These are phyloP conservation scores for Pelecanus crispus DNA, from an alignment of 2,113 vertebrate genomes.

Conservation along the genomic window DNA sequence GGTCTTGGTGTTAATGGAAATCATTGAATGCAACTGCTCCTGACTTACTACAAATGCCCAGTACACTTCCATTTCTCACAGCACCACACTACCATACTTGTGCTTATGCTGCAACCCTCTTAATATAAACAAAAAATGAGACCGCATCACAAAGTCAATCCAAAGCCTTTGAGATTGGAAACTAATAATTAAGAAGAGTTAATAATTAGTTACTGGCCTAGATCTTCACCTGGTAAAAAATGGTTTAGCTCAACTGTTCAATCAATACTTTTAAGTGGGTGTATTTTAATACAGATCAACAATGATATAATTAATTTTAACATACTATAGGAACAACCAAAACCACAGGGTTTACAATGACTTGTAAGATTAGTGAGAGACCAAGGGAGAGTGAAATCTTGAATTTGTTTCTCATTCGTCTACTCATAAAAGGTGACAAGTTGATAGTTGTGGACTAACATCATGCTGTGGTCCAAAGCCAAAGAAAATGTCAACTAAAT, in stretches of 20 bases:
- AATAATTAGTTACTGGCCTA: neutral
- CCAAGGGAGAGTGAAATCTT: neutral
- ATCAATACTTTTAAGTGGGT: neutral
- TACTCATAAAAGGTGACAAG: neutral
- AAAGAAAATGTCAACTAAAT: constrained; percentile 9
- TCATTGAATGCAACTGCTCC: neutral
- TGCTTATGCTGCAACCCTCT: neutral
- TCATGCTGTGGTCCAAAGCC: neutral
- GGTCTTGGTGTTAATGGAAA: neutral
- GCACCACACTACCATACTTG: neutral
- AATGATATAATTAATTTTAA: neutral
- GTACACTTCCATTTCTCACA: neutral
- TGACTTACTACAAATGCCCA: neutral
- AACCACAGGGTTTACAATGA: neutral
- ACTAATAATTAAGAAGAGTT: neutral
- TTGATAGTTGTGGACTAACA: constrained; percentile 10
- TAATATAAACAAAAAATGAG: neutral
- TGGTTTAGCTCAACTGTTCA: neutral
- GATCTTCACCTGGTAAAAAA: neutral
- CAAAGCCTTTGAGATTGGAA: neutral
- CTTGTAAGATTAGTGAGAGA: neutral
- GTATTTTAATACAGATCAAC: neutral
- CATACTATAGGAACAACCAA: neutral
- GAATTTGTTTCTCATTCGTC: constrained; percentile 12
- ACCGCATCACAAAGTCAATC: neutral